Percentiles rank a stretch among this genome's conserved stretches.
phyloP scores from a whole-genome alignment of 2,797 vertebrate species.

The Sebastes miniatus region DNA sequence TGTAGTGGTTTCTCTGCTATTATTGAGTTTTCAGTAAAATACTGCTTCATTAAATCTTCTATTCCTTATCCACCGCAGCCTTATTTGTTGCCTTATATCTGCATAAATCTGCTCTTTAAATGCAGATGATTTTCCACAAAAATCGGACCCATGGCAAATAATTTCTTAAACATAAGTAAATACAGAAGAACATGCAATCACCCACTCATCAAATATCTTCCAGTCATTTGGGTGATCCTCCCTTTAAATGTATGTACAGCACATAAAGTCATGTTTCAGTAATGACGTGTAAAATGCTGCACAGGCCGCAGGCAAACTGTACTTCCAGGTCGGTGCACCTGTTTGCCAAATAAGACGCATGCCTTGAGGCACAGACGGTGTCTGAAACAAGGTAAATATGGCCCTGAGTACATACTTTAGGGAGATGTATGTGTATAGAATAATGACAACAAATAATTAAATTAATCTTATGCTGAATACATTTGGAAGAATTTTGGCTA shows the following conservation, averaged over 20 bases:
- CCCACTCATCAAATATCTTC: neutral
- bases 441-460: neutral
- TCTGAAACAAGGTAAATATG: neutral
- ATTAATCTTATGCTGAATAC: neutral
- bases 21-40: constrained; percentile 26
- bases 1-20: neutral
- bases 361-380: neutral
- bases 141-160: neutral
- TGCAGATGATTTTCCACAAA: neutral
- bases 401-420: neutral
- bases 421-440: neutral
- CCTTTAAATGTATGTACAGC: neutral
- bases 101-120: constrained; percentile 8
- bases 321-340: constrained; percentile 8
- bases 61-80: neutral
- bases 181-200: constrained; percentile 11
- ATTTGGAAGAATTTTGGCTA: neutral
- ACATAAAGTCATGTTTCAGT: neutral
- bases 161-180: neutral
- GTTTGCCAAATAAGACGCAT: constrained; percentile 6
- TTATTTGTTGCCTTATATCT: neutral
- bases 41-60: constrained; percentile 16
- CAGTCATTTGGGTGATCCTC: neutral
- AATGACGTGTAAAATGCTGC: constrained; percentile 7
- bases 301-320: neutral